Conservation (phyloP, 2,888 invertebrate genomes). For the Orthonychiurus folsomi region DNA sequence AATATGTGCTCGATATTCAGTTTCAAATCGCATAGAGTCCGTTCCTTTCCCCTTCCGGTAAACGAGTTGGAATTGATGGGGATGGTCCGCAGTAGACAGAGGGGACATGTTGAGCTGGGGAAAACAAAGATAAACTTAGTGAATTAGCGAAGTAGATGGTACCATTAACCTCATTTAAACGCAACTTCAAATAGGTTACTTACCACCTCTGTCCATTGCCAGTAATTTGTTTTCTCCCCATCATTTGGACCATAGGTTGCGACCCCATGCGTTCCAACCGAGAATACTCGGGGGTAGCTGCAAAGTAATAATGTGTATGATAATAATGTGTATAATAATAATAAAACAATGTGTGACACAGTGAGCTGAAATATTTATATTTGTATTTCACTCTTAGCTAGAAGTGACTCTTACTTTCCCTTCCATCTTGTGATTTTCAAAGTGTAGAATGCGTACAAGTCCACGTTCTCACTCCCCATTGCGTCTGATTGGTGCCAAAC, state of each 20-base stretch:
- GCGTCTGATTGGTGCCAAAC: too few relatives aligned
- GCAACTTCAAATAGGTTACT: too few relatives aligned
- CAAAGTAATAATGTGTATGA: conserved; percentile 25
- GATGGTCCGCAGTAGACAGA: conserved; percentile 46
- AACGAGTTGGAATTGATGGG: conserved; percentile 44
- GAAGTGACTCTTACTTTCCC: conserved; percentile 79
- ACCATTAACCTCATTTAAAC: too few relatives aligned
- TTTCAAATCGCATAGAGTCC: conserved; percentile 92
- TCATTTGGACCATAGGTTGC: conserved; percentile 93
- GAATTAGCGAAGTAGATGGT: too few relatives aligned
- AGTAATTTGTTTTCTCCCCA: conserved; percentile 86
- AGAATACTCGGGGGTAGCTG: conserved; percentile 92
- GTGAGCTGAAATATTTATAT: too few relatives aligned
- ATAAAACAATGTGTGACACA: too few relatives aligned
- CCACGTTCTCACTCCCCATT: conserved; percentile 76
- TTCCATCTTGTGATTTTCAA: conserved; percentile 95
- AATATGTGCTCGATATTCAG: conserved; percentile 85
- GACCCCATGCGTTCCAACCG: conserved; percentile 88
- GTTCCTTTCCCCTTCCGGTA: conserved; percentile 76
- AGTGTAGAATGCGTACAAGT: conserved; percentile 92
- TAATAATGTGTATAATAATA: conserved; percentile 7
- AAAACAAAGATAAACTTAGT: too few relatives aligned
- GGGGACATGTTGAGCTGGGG: conserved; percentile 53
- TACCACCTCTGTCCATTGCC: conserved; percentile 75
- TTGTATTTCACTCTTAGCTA: too few relatives aligned